Base-by-base conservation (phyloP, 2,797 vertebrate species). In the Clarias platycephalus region DNA sequence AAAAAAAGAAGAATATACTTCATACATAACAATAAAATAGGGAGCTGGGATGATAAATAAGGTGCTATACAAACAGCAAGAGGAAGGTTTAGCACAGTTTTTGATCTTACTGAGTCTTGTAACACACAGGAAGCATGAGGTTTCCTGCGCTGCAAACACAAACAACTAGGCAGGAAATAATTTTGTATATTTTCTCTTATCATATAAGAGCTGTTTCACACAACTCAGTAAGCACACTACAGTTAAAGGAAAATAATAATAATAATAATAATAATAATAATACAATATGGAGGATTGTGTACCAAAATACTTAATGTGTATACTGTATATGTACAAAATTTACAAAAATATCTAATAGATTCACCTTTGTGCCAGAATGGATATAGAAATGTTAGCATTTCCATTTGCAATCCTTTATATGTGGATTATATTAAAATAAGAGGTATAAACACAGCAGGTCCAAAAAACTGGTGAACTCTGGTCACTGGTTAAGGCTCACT, bases 221-320 rank as follows among this genome's bases (percentile, higher is more conserved):
- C 24, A 49, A 75, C 63, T 82, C 40, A 5, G 26, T 34, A 53
- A 67, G 62, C 53, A 44, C 8, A 49, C 20, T 76, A 8, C 26
- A 34, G 60, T 60, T 62, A 70, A 68, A 57, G 7, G 53, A 40
- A 62, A 62, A 44, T 40, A 40, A 40, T 40, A 40, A 40, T 40
- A 40, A 40, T 40, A 40, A 40, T 40, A 44, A 44, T 44, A 10
- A 44, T 44, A 16, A 57, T 66, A 66, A 66, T 72, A 74, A 85
- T 62, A 58, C 72, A 82, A 44, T 40, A 63, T 22, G 22, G 64
- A 78, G n/a, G 22, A 63, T n/a, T 81, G 84, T 79, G 71, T 87
- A 86, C 64, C 86, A 86, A 87, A 89, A 89, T 87, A 89, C 68
- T 63, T 75, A 60, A 13, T 24, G 18, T 55, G 3, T 85, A 53